Base-by-base conservation (phyloP, 1,140 invertebrate species). In the Neodiprion lecontei region DNA sequence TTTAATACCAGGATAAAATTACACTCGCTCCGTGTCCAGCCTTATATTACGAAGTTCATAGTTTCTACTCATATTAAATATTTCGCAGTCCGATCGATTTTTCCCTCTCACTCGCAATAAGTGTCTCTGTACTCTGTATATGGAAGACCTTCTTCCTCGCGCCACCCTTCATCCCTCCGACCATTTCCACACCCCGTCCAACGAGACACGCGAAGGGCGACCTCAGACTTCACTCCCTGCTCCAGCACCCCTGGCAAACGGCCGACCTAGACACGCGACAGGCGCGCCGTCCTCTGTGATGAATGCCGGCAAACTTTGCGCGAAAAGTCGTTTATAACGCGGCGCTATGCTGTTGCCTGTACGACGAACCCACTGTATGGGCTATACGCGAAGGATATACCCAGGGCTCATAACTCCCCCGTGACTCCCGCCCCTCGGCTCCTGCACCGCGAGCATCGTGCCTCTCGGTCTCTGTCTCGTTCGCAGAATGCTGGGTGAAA, bases 251-350 rank as follows among this genome's bases (percentile, higher is more conserved):
- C 53, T 61, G 11, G 53, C 53, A 61, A 61, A 61, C 53, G 53
- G 53, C n/a, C 53, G 53, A 61, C 53, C 5, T 61, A 61, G 53
- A 61, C 53, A 61, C 53, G 53, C 53, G 53, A 61, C 53, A 61
- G 53, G 53, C 53, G 53, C 53, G 40, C 78, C 77, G 78, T 81
- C 81, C 79, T 76, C 78, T 73, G 83, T 85, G 84, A 85, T 85
- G 84, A 85, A 85, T 85, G 84, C 82, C 77, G 79, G 82, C 79
- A 85, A 84, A 85, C 82, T 85, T 85, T 70, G 80, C 83, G 79
- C 83, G 83, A 84, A 85, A 85, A 85, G 83, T 85, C 84, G 83
- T 85, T 85, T 85, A 85, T 84, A 84, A 85, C 82, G 80, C 81
- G 79, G 74, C 81, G 79, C 83, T 82, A 80, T 80, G 81, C 83